phyloP scores from a whole-genome alignment of 2,888 invertebrate genomes.

The Lepidochitona cinerea region DNA sequence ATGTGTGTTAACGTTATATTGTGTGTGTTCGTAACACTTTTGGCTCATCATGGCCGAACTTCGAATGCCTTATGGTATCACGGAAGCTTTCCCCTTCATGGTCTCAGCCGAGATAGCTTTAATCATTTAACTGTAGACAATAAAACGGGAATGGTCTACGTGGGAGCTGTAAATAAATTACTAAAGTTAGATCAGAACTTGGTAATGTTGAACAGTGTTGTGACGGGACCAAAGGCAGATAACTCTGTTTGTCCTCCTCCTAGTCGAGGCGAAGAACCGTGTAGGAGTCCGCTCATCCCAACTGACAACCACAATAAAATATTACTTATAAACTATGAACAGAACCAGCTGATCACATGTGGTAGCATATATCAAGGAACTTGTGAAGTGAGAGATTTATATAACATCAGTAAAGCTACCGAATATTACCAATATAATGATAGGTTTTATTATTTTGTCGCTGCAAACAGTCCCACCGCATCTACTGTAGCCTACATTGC shows the following conservation, averaged over 20 bases:
- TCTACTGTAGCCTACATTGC: slow-evolving; percentile 98
- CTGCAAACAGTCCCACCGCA: slow-evolving; percentile 94
- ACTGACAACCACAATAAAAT: slow-evolving; percentile 65
- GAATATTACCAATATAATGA: slow-evolving; percentile 33
- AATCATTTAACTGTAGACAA: slow-evolving; percentile 36
- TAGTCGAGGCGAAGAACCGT: slow-evolving; percentile 23
- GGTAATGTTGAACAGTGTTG: slow-evolving; percentile 80
- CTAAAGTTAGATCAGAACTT: slow-evolving; percentile 93
- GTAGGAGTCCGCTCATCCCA: slow-evolving; percentile 33
- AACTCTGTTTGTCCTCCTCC: slow-evolving; percentile 84
- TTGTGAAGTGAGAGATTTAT: slow-evolving; percentile 55
- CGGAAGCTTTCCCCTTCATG: not conserved
- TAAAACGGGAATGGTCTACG: slow-evolving; percentile 74
- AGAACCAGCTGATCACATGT: slow-evolving; percentile 61
- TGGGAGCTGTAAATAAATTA: slow-evolving; percentile 93
- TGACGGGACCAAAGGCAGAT: slow-evolving; percentile 79
- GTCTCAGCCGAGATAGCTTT: slow-evolving; percentile 2
- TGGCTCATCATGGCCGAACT: not conserved
- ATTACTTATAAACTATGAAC: slow-evolving; percentile 50
- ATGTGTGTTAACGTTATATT: slow-evolving; percentile 2
- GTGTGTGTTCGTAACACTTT: not conserved
- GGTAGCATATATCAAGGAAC: slow-evolving; percentile 65
- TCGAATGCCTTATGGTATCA: not conserved
- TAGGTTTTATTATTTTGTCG: slow-evolving; percentile 75
- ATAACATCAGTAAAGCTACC: slow-evolving; percentile 44